These are phyloP conservation scores for Coremacera marginata DNA, from an alignment of 2,888 invertebrate species.

Conservation along the genomic window DNA sequence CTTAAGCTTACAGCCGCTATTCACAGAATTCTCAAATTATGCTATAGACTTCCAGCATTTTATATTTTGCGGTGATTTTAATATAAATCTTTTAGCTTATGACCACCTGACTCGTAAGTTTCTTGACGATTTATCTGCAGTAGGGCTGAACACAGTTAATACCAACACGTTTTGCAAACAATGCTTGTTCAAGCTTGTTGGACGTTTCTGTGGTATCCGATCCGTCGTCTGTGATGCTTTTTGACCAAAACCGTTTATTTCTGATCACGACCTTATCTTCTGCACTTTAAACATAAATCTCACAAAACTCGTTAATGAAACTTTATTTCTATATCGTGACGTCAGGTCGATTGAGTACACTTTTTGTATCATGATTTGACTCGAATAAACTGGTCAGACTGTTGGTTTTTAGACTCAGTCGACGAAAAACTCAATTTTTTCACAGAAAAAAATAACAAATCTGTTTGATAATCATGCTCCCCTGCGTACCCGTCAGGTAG, in stretches of 20 bases:
- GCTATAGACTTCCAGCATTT: constrained; percentile 22
- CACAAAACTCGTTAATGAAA: too few species aligned
- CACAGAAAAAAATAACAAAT: too few species aligned
- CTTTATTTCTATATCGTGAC: too few species aligned
- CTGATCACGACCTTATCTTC: constrained; percentile 23
- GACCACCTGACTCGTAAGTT: background rate
- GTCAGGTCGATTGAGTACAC: too few species aligned
- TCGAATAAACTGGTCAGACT: too few species aligned
- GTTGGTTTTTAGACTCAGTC: too few species aligned
- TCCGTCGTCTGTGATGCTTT: background rate
- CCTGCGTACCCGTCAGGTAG: too few species aligned
- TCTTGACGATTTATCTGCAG: constrained; percentile 7
- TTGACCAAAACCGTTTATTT: constrained; percentile 22
- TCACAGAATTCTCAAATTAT: too few species aligned
- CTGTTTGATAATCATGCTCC: too few species aligned
- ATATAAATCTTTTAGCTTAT: constrained; percentile 27
- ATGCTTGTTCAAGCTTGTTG: constrained; percentile 17
- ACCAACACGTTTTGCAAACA: constrained; percentile 26
- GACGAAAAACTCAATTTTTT: too few species aligned
- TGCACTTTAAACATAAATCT: constrained; percentile 10
- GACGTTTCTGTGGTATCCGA: constrained; percentile 16
- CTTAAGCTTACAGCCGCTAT: too few species aligned
- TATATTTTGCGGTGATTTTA: constrained; percentile 30
- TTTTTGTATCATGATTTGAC: too few species aligned
- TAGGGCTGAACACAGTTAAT: constrained; percentile 13